These are phyloP conservation scores for Archips xylosteana DNA, from an alignment of 2,888 invertebrate genomes.

Conservation along the genomic window DNA sequence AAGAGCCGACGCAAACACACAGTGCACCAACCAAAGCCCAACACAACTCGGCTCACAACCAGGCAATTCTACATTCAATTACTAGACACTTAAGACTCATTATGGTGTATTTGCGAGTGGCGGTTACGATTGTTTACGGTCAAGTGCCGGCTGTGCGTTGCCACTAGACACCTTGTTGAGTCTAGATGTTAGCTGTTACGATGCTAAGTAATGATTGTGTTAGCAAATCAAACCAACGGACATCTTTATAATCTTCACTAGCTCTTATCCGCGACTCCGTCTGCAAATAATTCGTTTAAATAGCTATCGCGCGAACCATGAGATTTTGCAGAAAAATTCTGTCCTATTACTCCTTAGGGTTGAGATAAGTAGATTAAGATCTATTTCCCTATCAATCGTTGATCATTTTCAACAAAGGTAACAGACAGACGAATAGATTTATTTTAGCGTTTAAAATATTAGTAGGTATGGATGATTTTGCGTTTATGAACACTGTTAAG, in stretches of 20 bases:
- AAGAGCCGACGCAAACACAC: constrained; percentile 76
- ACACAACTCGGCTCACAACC: constrained; percentile 38
- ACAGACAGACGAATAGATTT: too few species aligned
- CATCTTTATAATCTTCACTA: constrained; percentile 24
- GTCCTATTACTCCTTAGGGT: too few species aligned
- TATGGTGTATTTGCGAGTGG: not conserved
- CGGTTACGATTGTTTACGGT: constrained; percentile 46
- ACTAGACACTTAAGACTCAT: not conserved
- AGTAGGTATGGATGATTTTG: too few species aligned
- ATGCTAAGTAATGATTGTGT: constrained; percentile 61
- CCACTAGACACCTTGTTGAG: constrained; percentile 80
- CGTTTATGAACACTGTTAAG: not conserved
- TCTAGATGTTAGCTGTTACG: constrained; percentile 70
- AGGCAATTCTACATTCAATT: constrained; percentile 21
- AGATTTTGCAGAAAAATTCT: too few species aligned
- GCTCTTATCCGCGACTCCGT: not conserved
- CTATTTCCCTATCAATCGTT: too few species aligned
- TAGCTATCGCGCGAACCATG: too few species aligned
- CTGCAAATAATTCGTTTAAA: too few species aligned
- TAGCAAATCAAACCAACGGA: constrained; percentile 52
- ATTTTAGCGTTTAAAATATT: too few species aligned
- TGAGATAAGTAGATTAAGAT: too few species aligned
- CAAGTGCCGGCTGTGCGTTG: constrained; percentile 52
- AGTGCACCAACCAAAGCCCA: constrained; percentile 49
- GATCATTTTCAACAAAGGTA: too few species aligned